These are phyloP conservation scores for Lasioglossum villosulum DNA, from an alignment of 2,888 invertebrate species.

Conservation along the genomic window DNA sequence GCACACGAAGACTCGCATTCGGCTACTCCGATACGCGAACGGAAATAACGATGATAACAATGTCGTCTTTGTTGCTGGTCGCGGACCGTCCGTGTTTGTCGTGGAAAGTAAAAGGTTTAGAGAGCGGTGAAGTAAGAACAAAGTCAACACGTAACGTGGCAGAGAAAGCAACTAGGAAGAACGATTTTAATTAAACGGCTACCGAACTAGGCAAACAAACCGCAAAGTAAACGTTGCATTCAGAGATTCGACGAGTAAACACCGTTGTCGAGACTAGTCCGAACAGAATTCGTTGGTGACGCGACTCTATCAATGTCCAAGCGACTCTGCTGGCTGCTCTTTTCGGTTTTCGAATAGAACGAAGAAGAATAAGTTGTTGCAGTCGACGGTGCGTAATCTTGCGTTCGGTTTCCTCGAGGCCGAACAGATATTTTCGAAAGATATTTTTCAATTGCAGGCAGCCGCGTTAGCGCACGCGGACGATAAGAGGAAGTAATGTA, in stretches of 20 bases:
- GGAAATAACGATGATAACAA: slow-evolving; percentile 17
- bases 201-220: neutral
- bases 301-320: neutral
- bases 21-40: slow-evolving; percentile 56
- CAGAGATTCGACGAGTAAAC: neutral
- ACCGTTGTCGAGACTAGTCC: neutral
- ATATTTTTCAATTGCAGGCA: neutral
- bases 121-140: neutral
- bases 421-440: neutral
- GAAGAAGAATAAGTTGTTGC: no score
- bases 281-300: neutral
- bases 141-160: neutral
- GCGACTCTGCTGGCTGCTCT: no score
- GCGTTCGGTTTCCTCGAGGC: no score
- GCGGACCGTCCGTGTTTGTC: neutral
- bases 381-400: no score
- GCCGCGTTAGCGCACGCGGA: neutral
- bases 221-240: neutral
- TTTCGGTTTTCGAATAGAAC: no score
- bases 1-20: slow-evolving; percentile 71
- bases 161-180: neutral
- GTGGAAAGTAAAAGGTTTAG: neutral
- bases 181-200: neutral
- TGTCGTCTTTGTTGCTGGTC: neutral
- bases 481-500: slow-evolving; percentile 13